Conservation (phyloP, 1,140 invertebrate species). For the Dendrolimus punctatus region DNA sequence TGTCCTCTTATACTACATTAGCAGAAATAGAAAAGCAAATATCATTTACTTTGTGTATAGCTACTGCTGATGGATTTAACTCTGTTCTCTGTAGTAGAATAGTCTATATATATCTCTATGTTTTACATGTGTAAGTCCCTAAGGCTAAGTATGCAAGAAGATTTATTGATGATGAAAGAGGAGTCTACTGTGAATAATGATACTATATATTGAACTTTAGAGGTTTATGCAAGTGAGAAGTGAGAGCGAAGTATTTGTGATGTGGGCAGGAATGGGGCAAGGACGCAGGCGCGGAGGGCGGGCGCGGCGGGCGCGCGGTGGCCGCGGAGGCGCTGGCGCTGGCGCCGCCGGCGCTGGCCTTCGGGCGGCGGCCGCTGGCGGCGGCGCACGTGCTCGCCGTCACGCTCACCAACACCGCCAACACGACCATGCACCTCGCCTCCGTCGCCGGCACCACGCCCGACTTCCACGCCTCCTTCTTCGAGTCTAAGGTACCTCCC, state of each 20-base stretch:
- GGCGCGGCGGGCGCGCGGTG: constrained; percentile 10
- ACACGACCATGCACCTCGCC: constrained; percentile 55
- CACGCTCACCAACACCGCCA: constrained; percentile 51
- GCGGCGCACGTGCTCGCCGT: constrained; percentile 40
- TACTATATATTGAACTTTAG: too few species aligned
- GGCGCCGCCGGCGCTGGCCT: constrained; percentile 29
- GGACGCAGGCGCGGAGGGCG: constrained; percentile 4
- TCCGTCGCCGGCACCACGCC: constrained; percentile 58
- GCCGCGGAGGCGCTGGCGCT: constrained; percentile 26
- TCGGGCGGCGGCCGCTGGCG: constrained; percentile 42
- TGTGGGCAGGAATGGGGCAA: constrained; percentile 46
- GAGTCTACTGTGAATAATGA: too few species aligned
- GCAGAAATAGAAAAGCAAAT: too few species aligned
- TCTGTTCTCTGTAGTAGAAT: too few species aligned
- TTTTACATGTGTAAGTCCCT: too few species aligned
- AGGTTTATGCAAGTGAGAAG: too few species aligned
- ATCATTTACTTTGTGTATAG: too few species aligned
- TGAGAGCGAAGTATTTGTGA: neutral
- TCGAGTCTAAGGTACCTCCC: constrained; percentile 48
- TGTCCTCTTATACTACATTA: too few species aligned
- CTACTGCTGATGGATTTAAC: too few species aligned
- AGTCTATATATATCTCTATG: too few species aligned
- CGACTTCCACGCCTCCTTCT: constrained; percentile 62
- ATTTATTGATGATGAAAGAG: too few species aligned
- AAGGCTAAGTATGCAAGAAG: too few species aligned